Evolutionary conservation across 2,888 invertebrate species (phyloP), one percentile per base, ranked within the genome.

Genomic region (Aplocera efformata): DNA sequence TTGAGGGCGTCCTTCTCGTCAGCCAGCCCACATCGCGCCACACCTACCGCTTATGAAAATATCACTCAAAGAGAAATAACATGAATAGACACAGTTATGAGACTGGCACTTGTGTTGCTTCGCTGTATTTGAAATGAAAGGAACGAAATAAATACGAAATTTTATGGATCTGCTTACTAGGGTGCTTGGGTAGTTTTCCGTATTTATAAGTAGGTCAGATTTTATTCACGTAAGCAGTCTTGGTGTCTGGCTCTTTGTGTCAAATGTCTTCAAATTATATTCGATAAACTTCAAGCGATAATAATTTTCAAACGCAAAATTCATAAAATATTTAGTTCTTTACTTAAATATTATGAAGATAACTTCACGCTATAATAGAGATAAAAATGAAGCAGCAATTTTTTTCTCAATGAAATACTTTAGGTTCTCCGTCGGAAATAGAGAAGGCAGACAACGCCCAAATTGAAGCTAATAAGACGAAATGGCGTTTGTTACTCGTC

Each of bases 381-480:
- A 10, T 1, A 10, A 3, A 4, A 34, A 34, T 22, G 6, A 30
- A 10, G 6, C 10, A 36, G 29, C 30, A 32, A 32, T 33, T 5
- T 32, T 47, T 33, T 47, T 32, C 7, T 32, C 30, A 38, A 36
- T 10, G 24, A 41, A 13, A 43, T 26, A 47, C 31, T 13, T 40
- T 45, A 31, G 36, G 32, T 41, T 42, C 38, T 30, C 34, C 35
- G 25, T 31, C 55, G 56, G 54, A 41, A 53, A 51, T 47, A 41
- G 44, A 35, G 49, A 51, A 49, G 44, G 51, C 55, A 50, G 31
- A 45, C 47, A 47, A 50, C 50, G 51, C 36, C 57, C 49, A 61
- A 67, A 69, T 66, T 63, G 60, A 58, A 63, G 54, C 54, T 63
- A 63, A 65, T 63, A 60, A 63, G 56, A 61, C 47, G 38, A 56